Percentiles rank a stretch among this genome's conserved stretches.
Conservation (phyloP, 2,797 vertebrate species). For the Gila robusta region DNA sequence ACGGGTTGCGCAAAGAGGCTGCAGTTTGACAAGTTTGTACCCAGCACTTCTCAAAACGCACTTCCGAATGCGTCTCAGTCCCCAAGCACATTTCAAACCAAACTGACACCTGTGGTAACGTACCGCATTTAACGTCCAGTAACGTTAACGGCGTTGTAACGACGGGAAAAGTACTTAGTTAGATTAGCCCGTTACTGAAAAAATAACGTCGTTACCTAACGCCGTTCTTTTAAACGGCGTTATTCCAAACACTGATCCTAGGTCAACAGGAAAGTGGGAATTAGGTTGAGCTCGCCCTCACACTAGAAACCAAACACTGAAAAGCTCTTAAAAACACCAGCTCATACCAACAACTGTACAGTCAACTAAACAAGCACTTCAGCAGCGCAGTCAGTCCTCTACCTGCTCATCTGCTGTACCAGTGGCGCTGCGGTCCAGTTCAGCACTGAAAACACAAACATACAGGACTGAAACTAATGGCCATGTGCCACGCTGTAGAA, state of each 20-base stretch:
- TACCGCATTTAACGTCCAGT: too few species aligned
- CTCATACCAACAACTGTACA: neutral
- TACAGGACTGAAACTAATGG: slow-evolving; percentile 81
- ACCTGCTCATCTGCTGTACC: slow-evolving; percentile 14
- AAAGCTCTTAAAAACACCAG: slow-evolving; percentile 21
- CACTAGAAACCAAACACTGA: neutral
- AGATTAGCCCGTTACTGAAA: too few species aligned
- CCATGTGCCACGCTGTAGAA: slow-evolving; percentile 76
- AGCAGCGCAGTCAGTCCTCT: slow-evolving; percentile 11
- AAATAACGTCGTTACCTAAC: too few species aligned
- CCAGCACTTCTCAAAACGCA: too few species aligned
- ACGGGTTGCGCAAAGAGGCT: too few species aligned
- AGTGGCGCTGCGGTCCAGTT: slow-evolving; percentile 2
- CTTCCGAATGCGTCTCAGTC: too few species aligned
- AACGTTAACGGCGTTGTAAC: too few species aligned
- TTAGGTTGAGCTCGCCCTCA: neutral
- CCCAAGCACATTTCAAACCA: too few species aligned
- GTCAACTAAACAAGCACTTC: slow-evolving; percentile 23
- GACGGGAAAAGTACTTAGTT: too few species aligned
- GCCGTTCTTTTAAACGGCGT: too few species aligned
- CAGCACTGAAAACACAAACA: slow-evolving; percentile 73
- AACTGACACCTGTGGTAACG: too few species aligned
- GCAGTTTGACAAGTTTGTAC: too few species aligned
- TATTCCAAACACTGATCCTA: neutral
- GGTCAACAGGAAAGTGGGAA: neutral